A percentile compares a stretch with the other conserved stretches of the same genome.
Conservation (phyloP, 2,113 vertebrate genomes). For the Probosciger aterrimus region DNA sequence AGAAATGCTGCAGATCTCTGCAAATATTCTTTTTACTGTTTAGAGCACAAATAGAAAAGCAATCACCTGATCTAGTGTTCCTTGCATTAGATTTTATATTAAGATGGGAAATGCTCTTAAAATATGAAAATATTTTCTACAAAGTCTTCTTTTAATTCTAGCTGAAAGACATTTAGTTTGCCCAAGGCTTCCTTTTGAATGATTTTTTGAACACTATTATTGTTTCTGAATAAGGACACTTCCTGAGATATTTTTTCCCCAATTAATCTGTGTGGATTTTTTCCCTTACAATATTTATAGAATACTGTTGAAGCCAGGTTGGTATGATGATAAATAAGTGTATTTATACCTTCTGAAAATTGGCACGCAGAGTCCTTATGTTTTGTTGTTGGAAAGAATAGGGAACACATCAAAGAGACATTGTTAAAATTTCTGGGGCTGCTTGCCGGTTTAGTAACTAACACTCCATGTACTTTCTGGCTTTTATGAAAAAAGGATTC, state of each 20-base stretch:
- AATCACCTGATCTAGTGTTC: background rate
- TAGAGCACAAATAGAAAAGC: background rate
- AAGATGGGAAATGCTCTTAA: background rate
- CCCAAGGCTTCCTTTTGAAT: background rate
- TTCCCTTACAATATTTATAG: background rate
- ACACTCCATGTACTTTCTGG: background rate
- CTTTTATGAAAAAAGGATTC: background rate
- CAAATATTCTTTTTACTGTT: background rate
- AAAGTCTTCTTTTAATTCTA: background rate
- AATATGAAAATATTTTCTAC: background rate
- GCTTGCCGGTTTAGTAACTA: background rate
- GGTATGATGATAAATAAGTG: background rate
- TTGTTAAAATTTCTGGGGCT: background rate
- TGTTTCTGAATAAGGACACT: background rate
- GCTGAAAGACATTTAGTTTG: background rate
- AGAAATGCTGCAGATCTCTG: background rate
- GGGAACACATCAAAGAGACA: background rate
- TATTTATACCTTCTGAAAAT: background rate
- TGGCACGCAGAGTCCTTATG: background rate
- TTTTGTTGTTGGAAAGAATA: background rate
- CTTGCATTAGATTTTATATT: background rate
- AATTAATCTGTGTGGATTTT: fast-evolving
- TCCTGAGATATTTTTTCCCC: background rate
- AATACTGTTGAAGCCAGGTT: background rate
- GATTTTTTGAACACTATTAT: background rate